phyloP scores from a whole-genome alignment of 1,140 invertebrate species.

The Trachymyrmex septentrionalis region DNA sequence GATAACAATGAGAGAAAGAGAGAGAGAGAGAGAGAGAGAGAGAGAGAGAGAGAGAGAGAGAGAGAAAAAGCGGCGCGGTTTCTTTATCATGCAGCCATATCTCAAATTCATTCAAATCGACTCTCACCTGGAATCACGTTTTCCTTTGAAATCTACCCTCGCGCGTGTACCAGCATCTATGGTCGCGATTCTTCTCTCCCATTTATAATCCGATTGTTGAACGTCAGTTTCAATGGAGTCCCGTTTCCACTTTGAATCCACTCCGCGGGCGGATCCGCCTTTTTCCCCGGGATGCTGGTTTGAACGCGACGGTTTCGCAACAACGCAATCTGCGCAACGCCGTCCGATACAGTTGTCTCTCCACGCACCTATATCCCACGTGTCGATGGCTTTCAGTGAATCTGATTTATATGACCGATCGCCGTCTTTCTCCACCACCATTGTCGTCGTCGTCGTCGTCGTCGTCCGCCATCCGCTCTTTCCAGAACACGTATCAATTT shows the following conservation, averaged over 20 bases:
- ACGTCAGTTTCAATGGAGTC: slow-evolving; percentile 29
- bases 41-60: neutral
- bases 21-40: neutral
- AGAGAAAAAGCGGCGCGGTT: neutral
- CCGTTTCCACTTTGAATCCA: slow-evolving; percentile 34
- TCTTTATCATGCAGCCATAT: slow-evolving; percentile 45
- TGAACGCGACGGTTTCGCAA: slow-evolving; percentile 8
- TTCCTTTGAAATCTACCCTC: slow-evolving; percentile 32
- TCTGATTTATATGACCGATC: slow-evolving; percentile 46
- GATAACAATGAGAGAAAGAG: neutral
- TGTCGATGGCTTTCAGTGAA: slow-evolving; percentile 33
- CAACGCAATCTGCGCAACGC: neutral
- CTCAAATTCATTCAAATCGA: slow-evolving; percentile 62
- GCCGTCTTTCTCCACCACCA: neutral
- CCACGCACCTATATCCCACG: slow-evolving; percentile 2
- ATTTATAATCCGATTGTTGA: slow-evolving; percentile 59
- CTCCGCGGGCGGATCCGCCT: slow-evolving; percentile 4
- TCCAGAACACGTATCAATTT: slow-evolving; percentile 4
- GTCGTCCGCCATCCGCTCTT: neutral
- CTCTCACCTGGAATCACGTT: slow-evolving; percentile 59
- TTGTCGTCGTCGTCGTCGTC: neutral
- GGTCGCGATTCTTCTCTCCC: slow-evolving; percentile 43
- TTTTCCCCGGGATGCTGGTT: neutral
- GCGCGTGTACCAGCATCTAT: slow-evolving; percentile 14
- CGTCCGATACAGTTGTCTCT: slow-evolving; percentile 4